phyloP scores from a whole-genome alignment of 2,113 vertebrate genomes.

The Illadopsis cleaveri region DNA sequence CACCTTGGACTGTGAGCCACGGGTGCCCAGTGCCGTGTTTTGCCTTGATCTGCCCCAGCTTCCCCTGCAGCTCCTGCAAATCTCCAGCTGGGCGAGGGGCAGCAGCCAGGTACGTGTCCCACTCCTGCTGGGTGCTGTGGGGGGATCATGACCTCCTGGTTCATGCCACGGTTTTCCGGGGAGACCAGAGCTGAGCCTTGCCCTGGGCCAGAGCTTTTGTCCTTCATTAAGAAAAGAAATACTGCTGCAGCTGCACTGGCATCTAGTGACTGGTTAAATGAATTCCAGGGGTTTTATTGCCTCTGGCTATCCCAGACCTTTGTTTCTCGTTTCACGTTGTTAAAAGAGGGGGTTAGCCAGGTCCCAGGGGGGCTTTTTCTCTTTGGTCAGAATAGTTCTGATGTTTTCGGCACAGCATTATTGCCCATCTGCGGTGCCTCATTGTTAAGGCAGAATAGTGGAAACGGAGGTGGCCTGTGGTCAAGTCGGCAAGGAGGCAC shows the following conservation, averaged over 20 bases:
- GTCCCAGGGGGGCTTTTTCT: slow-evolving; percentile 45
- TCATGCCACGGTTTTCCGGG: background rate
- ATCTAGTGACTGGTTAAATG: slow-evolving; percentile 65
- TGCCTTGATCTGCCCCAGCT: background rate
- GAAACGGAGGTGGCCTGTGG: background rate
- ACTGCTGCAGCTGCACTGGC: slow-evolving; percentile 65
- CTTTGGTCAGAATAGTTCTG: slow-evolving; percentile 32
- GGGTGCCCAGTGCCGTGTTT: background rate
- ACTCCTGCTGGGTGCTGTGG: background rate
- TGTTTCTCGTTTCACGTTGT: slow-evolving; percentile 57
- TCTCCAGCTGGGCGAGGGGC: rapidly evolving
- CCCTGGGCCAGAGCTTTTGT: background rate
- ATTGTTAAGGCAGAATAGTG: background rate
- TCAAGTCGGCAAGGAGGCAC: slow-evolving; percentile 27
- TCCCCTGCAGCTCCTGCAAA: background rate
- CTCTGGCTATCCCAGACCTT: slow-evolving; percentile 51
- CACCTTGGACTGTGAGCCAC: background rate
- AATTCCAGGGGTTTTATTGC: slow-evolving; percentile 69
- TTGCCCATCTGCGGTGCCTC: slow-evolving; percentile 40
- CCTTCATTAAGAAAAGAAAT: slow-evolving; percentile 54
- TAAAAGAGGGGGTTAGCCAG: slow-evolving; percentile 26
- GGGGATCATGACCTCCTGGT: rapidly evolving
- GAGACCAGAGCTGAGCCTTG: background rate
- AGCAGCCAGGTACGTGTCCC: rapidly evolving
- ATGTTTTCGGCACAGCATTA: slow-evolving; percentile 7